Percentiles rank a stretch among this genome's conserved stretches.
These are phyloP conservation scores for Agrenia bidenticulata DNA, from an alignment of 2,888 invertebrate genomes.

Conservation along the genomic window DNA sequence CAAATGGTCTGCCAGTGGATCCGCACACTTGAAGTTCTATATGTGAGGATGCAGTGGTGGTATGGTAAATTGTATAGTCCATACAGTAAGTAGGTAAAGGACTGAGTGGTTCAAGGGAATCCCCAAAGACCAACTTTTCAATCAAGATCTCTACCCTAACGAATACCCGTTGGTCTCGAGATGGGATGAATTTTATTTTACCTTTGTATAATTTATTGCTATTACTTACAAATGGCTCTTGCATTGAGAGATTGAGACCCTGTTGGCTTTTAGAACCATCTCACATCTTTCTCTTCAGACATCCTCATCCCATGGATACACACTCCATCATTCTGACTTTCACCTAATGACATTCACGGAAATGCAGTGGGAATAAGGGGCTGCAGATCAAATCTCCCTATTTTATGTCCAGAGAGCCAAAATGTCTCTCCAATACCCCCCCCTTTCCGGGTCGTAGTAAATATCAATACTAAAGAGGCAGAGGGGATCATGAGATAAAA, in stretches of 20 bases:
- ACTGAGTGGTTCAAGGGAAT: constrained; percentile 28
- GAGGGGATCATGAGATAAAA: too few relatives aligned
- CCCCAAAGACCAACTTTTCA: constrained; percentile 44
- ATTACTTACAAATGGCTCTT: constrained; percentile 15
- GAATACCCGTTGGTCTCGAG: constrained; percentile 14
- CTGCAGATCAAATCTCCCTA: too few relatives aligned
- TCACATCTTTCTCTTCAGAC: background rate
- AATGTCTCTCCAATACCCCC: too few relatives aligned
- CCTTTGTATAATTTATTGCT: constrained; percentile 42
- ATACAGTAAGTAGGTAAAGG: background rate
- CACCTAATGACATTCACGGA: constrained; percentile 4
- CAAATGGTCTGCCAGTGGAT: too few relatives aligned
- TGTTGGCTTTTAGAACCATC: background rate
- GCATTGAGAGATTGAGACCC: constrained; percentile 1
- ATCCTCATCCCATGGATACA: background rate
- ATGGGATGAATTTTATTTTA: constrained; percentile 34
- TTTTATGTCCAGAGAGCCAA: too few relatives aligned
- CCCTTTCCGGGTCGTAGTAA: too few relatives aligned
- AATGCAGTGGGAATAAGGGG: too few relatives aligned
- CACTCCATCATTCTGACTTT: constrained; percentile 3
- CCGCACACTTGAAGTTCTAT: too few relatives aligned
- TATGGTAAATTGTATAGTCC: too few relatives aligned
- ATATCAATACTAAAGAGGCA: too few relatives aligned
- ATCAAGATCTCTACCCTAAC: constrained; percentile 39
- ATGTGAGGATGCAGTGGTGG: too few relatives aligned